phyloP scores from a whole-genome alignment of 2,888 invertebrate species.

The Leucoptera coffeella region DNA sequence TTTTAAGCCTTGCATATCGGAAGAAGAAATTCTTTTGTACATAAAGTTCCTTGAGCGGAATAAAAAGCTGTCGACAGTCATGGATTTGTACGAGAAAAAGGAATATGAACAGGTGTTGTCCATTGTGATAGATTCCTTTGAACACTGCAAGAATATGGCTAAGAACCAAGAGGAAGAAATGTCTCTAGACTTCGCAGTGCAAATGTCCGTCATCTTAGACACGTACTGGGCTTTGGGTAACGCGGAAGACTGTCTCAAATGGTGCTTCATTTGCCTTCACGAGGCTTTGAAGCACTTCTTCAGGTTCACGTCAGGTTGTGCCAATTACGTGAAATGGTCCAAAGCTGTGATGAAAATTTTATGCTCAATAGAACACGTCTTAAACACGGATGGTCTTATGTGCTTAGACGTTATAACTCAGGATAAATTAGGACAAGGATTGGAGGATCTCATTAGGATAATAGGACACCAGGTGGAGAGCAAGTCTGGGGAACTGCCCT shows the following conservation, averaged over 20 bases:
- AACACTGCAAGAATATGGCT: constrained; percentile 38
- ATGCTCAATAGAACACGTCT: constrained; percentile 36
- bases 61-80: constrained; percentile 56
- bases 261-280: constrained; percentile 71
- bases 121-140: constrained; percentile 64
- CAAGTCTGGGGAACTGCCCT: constrained; percentile 56
- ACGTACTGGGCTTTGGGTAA: constrained; percentile 59
- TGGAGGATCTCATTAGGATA: constrained; percentile 69
- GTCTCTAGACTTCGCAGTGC: constrained; percentile 50
- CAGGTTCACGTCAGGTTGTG: constrained; percentile 27
- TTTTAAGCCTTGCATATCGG: constrained; percentile 27
- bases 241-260: constrained; percentile 62
- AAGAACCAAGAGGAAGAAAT: constrained; percentile 35
- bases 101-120: constrained; percentile 60
- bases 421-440: constrained; percentile 58
- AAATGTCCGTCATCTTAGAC: constrained; percentile 58
- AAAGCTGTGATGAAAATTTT: constrained; percentile 36
- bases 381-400: constrained; percentile 31
- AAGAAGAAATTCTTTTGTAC: constrained; percentile 21
- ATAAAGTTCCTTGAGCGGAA: constrained; percentile 41
- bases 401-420: constrained; percentile 49
- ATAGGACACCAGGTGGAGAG: constrained; percentile 78
- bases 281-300: constrained; percentile 65
- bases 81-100: constrained; percentile 58
- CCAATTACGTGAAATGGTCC: constrained; percentile 41